phyloP scores from a whole-genome alignment of 2,113 vertebrate species.

The Hydrolagus affinis region DNA sequence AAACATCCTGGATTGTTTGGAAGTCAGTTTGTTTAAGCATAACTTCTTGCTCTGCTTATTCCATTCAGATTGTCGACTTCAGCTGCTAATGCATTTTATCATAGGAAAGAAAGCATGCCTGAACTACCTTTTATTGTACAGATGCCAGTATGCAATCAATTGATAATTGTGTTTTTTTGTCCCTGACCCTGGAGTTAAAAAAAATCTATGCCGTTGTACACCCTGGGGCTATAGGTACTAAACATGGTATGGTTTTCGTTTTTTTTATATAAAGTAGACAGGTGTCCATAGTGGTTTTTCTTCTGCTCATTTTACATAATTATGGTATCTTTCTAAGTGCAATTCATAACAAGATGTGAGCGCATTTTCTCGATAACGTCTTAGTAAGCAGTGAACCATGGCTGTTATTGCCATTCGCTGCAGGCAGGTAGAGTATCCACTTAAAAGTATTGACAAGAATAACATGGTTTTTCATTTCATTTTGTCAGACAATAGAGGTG shows the following conservation, averaged over 20 bases:
- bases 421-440: background rate
- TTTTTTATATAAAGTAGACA: conserved; percentile 43
- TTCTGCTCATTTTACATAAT: conserved; percentile 43
- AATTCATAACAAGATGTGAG: conserved; percentile 47
- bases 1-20: background rate
- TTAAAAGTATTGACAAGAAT: background rate
- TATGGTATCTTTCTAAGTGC: conserved; percentile 47
- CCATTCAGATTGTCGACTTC: conserved; percentile 38
- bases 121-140: conserved; percentile 36
- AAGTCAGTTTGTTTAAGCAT: conserved; percentile 22
- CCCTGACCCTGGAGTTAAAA: conserved; percentile 60
- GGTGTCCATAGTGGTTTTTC: too few species aligned
- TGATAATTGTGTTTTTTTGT: conserved; percentile 65
- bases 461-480: background rate
- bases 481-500: background rate
- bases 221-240: conserved; percentile 58
- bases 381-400: background rate
- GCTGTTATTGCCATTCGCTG: background rate
- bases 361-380: conserved; percentile 42
- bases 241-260: conserved; percentile 56
- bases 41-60: conserved; percentile 38
- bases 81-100: conserved; percentile 30
- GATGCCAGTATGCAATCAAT: conserved; percentile 37
- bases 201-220: conserved; percentile 55
- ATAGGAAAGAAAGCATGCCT: conserved; percentile 36